Base-by-base conservation (phyloP, 2,797 vertebrate species). In the Intellagama lesueurii region DNA sequence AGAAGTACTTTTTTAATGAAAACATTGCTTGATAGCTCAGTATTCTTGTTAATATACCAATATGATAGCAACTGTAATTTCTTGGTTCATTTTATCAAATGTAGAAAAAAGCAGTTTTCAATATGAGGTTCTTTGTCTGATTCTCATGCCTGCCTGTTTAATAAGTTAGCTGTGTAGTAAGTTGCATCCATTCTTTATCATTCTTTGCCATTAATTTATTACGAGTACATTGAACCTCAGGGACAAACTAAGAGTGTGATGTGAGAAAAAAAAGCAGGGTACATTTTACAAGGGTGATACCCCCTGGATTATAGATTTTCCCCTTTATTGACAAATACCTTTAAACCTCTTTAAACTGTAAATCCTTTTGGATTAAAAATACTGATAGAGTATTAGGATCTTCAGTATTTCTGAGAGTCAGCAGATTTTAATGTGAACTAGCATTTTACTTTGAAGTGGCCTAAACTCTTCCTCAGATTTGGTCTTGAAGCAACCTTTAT, bases 121-220 rank as follows among this genome's bases (percentile, higher is more conserved):
- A 75, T 91, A 52, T 69, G 4, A 76, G 89, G 80, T 80, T 88
- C 90, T 94, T 94, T 93, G 26, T 93, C 94, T 89, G 85, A 89
- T 91, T 90, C 93, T 87, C 90, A 91, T 93, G 90, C 90, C 89
- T 94, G 91, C 91, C 89, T 94, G 91, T 90, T 40, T 40, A 40
- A 40, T 40, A 40, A 40, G 40, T 40, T 40, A 40, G 40, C 92
- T 94, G 1, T 90, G 30, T 93, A 90, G 83, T 91, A 94, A 93
- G 89, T 91, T 93, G 86, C 93, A 94, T 96, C 92, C 94, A 88
- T 96, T 40, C 95, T 96, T 93, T 91, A 94, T 96, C 94, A 91
- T 88, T 95, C 91, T 93, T 91, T 93, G 70, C 91, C 84, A 80
- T 95, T 92, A 90, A 82, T 93, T 95, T 92, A 92, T 95, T 96